Evolutionary conservation across 2,888 invertebrate species (phyloP).

Genomic region (Mesopsocus fuscifrons): DNA sequence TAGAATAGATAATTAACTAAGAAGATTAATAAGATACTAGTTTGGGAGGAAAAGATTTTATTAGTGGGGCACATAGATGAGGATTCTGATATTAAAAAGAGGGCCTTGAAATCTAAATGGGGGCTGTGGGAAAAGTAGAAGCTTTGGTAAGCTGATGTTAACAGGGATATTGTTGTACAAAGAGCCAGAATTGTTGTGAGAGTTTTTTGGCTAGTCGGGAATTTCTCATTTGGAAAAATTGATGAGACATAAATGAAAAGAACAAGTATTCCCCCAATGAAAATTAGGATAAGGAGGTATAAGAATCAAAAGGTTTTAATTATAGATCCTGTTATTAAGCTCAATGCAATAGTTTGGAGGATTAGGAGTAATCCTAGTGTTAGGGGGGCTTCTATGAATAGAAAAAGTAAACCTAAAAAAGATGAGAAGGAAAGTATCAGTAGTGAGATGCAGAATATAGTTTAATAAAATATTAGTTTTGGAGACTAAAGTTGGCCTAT

Average conservation of each 20-base stretch:
- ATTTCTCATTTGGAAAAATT: slow-evolving; percentile 38
- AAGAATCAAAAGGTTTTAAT: slow-evolving; percentile 36
- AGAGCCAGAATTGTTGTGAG: slow-evolving; percentile 19
- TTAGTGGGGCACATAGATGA: neutral
- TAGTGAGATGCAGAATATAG: slow-evolving; percentile 37
- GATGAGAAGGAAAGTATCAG: slow-evolving; percentile 20
- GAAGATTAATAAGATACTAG: slow-evolving; percentile 29
- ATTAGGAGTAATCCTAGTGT: slow-evolving; percentile 34
- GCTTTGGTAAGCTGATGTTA: neutral
- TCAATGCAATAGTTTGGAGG: slow-evolving; percentile 30
- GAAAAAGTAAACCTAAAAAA: slow-evolving; percentile 11
- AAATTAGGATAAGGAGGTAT: slow-evolving; percentile 39
- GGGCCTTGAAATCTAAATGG: neutral
- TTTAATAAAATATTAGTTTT: slow-evolving; percentile 51
- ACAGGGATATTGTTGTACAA: slow-evolving; percentile 17
- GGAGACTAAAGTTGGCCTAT: slow-evolving; percentile 36
- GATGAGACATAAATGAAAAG: slow-evolving; percentile 44
- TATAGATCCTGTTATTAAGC: slow-evolving; percentile 29
- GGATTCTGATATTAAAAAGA: neutral
- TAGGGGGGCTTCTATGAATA: slow-evolving; percentile 27
- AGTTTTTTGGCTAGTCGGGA: slow-evolving; percentile 18
- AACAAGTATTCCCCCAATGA: slow-evolving; percentile 41
- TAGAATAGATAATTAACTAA: slow-evolving; percentile 39
- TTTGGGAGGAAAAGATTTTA: slow-evolving; percentile 1
- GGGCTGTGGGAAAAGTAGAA: neutral